Base-by-base conservation (phyloP, 2,797 vertebrate genomes). In the Myotis pilosus region DNA sequence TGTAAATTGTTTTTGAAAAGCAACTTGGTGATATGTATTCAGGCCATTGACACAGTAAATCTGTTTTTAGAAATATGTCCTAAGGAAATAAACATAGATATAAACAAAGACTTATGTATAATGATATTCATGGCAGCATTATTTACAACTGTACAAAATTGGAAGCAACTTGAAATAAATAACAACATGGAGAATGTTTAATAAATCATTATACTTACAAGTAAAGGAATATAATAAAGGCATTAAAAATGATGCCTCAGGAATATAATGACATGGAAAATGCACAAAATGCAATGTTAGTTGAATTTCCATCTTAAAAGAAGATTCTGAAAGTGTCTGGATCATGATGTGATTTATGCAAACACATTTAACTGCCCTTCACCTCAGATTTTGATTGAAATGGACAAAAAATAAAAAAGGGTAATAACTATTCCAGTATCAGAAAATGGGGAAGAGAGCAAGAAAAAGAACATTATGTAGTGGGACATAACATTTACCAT, bases 241-340 rank as follows among this genome's bases (percentile, higher is more conserved):
- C 87, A 91, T 94, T 93, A 94, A 91, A 95, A 96, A 85, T 57
- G 17, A 87, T 96, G 53, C 57, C 66, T 78, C 60, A 86, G 55
- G 8, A 86, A 69, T 57, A 68, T 79, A 74, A 51, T 87, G 47
- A 55, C 17, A 53, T 64, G 36, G 41, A 30, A 72, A 94, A 88
- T 62, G n/a, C 12, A 51, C 22, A 66, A 69, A 69, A 92, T 82
- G 9, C n/a, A 84, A 51, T 71, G 17, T 57, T 87, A 81, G 92
- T 74, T 51, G 5, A 94, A 69, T 88, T 92, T 69, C 3, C 20
- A 91, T 55, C 38, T 75, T 72, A 23, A 62, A 72, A 72, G 23
- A 66, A 5, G 51, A 66, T 62, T 83, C 38, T 88, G 11, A 15
- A 92, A 53, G 60, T 79, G 3, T 41, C 51, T 64, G 4, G 2